Percentiles rank a stretch among this genome's conserved stretches.
phyloP scores from a whole-genome alignment of 2,797 vertebrate species.

The Falco naumanni region DNA sequence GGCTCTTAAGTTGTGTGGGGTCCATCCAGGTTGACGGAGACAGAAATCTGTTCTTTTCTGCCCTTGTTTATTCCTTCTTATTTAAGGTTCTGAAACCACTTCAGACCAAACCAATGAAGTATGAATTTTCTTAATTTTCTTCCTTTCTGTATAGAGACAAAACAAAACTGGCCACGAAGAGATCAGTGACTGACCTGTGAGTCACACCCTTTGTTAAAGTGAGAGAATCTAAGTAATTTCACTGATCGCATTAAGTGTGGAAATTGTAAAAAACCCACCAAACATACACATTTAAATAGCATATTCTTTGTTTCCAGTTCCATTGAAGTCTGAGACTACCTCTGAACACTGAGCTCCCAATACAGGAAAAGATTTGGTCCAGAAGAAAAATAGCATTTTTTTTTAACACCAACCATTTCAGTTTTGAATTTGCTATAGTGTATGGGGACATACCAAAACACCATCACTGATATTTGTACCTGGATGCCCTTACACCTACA shows the following conservation, averaged over 20 bases:
- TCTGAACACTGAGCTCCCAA: background rate
- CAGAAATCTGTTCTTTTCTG: background rate
- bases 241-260: background rate
- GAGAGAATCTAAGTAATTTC: background rate
- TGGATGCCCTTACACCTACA: background rate
- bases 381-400: background rate
- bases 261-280: background rate
- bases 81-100: background rate
- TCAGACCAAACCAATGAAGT: background rate
- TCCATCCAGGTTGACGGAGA: background rate
- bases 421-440: background rate
- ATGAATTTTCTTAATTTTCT: background rate
- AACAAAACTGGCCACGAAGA: background rate
- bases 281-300: background rate
- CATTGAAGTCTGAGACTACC: background rate
- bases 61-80: background rate
- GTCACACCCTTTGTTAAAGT: background rate
- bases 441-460: background rate
- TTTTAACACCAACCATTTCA: fast-evolving
- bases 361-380: background rate
- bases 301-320: background rate
- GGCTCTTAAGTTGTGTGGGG: background rate
- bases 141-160: background rate
- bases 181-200: background rate
- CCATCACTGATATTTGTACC: background rate